Evolutionary conservation across 2,888 invertebrate genomes (phyloP), one percentile per base, ranked within the genome.

Genomic region (Stenolophus ochropezus): DNA sequence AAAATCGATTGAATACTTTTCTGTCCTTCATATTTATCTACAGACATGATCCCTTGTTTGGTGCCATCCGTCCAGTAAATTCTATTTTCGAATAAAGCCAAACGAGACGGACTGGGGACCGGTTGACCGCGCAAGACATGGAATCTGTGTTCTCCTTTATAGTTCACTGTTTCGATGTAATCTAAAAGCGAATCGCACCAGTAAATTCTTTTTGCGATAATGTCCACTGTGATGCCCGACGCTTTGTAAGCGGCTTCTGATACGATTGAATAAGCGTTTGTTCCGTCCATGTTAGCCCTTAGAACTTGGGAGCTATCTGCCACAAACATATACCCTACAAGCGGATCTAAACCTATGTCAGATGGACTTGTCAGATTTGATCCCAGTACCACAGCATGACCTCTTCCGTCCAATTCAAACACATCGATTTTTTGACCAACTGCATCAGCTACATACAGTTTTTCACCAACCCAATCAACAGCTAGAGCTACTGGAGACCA

Each of bases 171-270:
- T 87, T 98, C 98, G 83, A 99, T 97, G 88, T 98, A 97, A 90
- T 99, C 98, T 77, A 98, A 90, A 11, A 98, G 90, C 0, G 97
- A 96, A 88, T 99, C 99, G 86, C 98, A 98, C 98, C 98, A 99
- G 90, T 96, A 98, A 4, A 99, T 94, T 73, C 98, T 90, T 86
- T 96, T 94, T 0, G 95, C 94, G 21, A 97, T 94, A n/a, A 96
- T 94, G 89, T 99, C 98, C 0, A 97, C 94, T 0, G 97, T 93
- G 6, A 98, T 93, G 2, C 98, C 98, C 0, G 96, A 96, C 0
- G 98, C 98, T 88, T 97, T 96, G 88, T 98, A 97, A 0, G 98
- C 95, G 0, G 98, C 98, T 86, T 97, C 97, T 0, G 96, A 95
- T 0, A 98, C 95, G 49, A 99, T 94, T 0, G 96, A 94, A 58